phyloP scores from a whole-genome alignment of 2,888 invertebrate species.

The Athalia rosae region DNA sequence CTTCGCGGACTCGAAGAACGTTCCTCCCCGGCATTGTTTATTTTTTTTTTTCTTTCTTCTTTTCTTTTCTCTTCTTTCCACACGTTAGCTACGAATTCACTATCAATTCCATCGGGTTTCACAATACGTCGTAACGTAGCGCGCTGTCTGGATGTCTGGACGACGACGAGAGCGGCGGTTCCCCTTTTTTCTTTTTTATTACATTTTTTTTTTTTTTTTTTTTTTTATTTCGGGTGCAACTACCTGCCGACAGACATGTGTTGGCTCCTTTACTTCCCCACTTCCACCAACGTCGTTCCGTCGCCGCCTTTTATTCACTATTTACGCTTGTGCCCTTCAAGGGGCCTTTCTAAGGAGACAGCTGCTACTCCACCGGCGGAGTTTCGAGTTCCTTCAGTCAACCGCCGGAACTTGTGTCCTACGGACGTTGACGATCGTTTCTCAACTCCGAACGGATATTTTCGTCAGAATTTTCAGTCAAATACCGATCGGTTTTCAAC shows the following conservation, averaged over 20 bases:
- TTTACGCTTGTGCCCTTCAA: slow-evolving; percentile 35
- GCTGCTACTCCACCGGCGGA: slow-evolving; percentile 41
- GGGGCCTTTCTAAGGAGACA: slow-evolving; percentile 46
- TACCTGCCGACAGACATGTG: slow-evolving; percentile 47
- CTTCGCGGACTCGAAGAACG: too few species aligned
- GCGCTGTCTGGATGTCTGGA: background rate
- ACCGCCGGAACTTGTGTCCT: slow-evolving; percentile 56
- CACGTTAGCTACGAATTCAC: too few species aligned
- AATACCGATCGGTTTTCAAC: background rate
- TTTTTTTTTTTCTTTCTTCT: too few species aligned
- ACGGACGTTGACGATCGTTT: slow-evolving; percentile 48
- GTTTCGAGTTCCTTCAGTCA: slow-evolving; percentile 53
- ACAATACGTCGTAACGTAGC: too few species aligned
- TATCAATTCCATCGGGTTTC: too few species aligned
- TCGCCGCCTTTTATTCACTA: slow-evolving; percentile 23
- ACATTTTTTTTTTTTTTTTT: too few species aligned
- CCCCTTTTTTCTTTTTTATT: background rate
- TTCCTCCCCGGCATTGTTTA: too few species aligned
- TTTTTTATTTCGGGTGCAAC: background rate
- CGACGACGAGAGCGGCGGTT: background rate
- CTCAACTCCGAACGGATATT: background rate
- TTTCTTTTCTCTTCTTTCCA: too few species aligned
- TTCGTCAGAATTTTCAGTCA: background rate
- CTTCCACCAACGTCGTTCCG: slow-evolving; percentile 1
- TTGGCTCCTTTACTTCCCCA: slow-evolving; percentile 8